Evolutionary conservation across 2,113 vertebrate species (phyloP), one percentile per base, ranked within the genome.

Genomic region (Argyrosomus japonicus): DNA sequence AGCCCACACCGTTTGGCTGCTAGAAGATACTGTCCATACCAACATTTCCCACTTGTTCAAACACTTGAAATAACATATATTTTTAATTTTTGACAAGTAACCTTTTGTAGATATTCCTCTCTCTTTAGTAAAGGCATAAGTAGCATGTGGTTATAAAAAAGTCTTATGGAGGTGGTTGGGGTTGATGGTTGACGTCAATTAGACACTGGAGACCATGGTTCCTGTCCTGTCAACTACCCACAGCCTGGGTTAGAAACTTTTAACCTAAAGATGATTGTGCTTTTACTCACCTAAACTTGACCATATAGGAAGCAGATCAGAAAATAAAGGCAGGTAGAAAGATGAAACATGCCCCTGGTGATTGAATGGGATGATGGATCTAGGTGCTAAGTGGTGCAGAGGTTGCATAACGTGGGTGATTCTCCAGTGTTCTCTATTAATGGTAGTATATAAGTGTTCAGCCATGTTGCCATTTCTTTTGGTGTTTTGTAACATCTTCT

Each of bases 401-500:
- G 15, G 17, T 11, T 68, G 14, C 29, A 75, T 75, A 14, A 51
- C 47, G 63, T 15, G n/a, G 36, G 48, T 57, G 36, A 8, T 8
- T 36, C 7, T 36, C 36, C 36, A 36, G 36, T 36, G 53, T 82
- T 73, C 69, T 47, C 51, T 77, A 56, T 74, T 73, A 82, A 86
- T 47, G 11, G 27, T 48, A 23, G 43, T 36, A 23, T 29, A 15
- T 69, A 64, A 64, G 32, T 17, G 60, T 5, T 54, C 29, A 68
- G 32, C 12, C 48, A 25, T 40, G 17, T 65, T 56, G 18, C 18
- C 43, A 27, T 79, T 43, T 56, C 32, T 54, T 69, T 47, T 54
- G 56, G 61, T 73, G 53, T 65, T 82, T 60, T 27, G 27, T 19
- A 36, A 76, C 65, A 74, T 57, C 83, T 68, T 81, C 23, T 58